Conservation (phyloP, 2,113 vertebrate species). For the Xenopus borealis region DNA sequence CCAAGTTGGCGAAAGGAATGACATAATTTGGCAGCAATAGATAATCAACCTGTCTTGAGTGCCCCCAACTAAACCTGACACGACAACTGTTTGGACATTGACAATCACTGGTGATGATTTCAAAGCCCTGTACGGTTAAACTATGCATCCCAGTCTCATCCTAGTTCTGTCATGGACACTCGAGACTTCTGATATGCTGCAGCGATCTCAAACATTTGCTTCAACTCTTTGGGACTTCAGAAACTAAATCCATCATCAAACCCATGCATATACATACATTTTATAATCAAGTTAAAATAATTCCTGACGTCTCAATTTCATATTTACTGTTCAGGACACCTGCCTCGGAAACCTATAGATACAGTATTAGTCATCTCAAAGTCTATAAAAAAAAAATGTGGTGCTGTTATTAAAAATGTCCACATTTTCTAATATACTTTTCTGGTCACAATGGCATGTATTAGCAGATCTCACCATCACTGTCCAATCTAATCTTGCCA, state of each 20-base stretch:
- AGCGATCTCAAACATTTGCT: constrained; percentile 60
- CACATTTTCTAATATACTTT: too few relatives aligned
- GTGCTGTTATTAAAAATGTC: too few relatives aligned
- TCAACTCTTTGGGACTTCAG: constrained; percentile 50
- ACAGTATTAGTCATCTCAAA: too few relatives aligned
- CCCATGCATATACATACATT: constrained; percentile 11
- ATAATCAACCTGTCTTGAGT: constrained; percentile 54
- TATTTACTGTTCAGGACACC: constrained; percentile 1
- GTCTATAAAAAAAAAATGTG: too few relatives aligned
- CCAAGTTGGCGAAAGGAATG: constrained; percentile 48
- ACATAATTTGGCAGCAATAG: constrained; percentile 58
- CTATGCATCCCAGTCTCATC: constrained; percentile 56
- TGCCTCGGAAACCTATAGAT: too few relatives aligned
- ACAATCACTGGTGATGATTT: constrained; percentile 61
- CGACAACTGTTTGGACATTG: constrained; percentile 71
- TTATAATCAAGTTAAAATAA: constrained; percentile 20
- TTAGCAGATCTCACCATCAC: too few relatives aligned
- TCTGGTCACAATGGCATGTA: too few relatives aligned
- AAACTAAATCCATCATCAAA: constrained; percentile 53
- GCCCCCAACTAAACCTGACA: constrained; percentile 72
- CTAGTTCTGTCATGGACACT: constrained; percentile 56
- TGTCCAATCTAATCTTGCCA: too few relatives aligned
- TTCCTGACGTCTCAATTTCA: constrained; percentile 29
- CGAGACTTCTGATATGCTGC: constrained; percentile 61
- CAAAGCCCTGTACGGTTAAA: constrained; percentile 69